phyloP scores from a whole-genome alignment of 2,888 invertebrate genomes.

The Ecliptopera silaceata region DNA sequence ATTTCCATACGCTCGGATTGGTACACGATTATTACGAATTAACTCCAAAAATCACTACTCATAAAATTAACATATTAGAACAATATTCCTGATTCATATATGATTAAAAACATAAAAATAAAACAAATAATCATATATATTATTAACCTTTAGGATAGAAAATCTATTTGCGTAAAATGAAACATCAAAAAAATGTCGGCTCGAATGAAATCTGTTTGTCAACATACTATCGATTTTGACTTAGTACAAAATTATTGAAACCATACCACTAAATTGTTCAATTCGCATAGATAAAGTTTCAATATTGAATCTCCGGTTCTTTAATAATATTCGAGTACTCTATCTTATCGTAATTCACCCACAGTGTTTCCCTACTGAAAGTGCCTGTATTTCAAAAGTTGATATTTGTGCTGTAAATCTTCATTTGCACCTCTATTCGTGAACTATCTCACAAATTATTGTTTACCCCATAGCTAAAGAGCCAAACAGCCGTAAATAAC shows the following conservation, averaged over 20 bases:
- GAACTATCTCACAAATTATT: no score
- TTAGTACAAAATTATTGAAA: background rate
- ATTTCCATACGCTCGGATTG: background rate
- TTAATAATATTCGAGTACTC: background rate
- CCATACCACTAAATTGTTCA: background rate
- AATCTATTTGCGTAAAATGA: slow-evolving; percentile 27
- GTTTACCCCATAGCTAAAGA: background rate
- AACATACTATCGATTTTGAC: slow-evolving; percentile 68
- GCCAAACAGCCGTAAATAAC: background rate
- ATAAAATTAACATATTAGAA: no score
- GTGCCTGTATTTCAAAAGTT: background rate
- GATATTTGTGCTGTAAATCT: slow-evolving; percentile 3
- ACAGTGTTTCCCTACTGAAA: background rate
- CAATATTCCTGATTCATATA: no score
- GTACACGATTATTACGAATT: no score
- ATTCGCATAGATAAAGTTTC: background rate
- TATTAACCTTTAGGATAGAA: no score
- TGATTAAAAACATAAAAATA: no score
- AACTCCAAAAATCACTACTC: no score
- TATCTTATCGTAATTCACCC: background rate
- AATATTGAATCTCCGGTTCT: background rate
- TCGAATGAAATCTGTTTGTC: slow-evolving; percentile 65
- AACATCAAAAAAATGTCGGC: slow-evolving; percentile 54
- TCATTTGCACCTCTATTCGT: slow-evolving; percentile 3
- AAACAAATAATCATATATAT: no score